Evolutionary conservation across 1,140 invertebrate genomes (phyloP).

Genomic region (Drosophila athabasca): DNA sequence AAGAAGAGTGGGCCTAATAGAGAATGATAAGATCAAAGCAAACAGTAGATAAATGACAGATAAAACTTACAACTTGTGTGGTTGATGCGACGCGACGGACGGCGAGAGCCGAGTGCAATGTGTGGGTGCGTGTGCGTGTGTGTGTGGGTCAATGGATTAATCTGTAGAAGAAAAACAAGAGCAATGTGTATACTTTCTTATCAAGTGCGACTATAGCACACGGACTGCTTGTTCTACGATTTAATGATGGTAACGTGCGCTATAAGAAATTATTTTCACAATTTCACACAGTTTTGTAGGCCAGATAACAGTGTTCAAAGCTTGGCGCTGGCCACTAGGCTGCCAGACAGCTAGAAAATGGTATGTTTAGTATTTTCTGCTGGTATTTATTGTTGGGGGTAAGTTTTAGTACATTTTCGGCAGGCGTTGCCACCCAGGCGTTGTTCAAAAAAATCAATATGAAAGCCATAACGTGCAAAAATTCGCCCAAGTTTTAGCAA

Average conservation of each 20-base stretch:
- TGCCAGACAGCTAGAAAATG: conserved; percentile 22
- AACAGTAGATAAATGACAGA: conserved; percentile 62
- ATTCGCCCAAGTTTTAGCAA: conserved; percentile 42
- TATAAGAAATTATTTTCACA: conserved; percentile 3
- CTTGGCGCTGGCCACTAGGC: not conserved
- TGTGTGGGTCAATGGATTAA: conserved; percentile 9
- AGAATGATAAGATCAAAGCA: conserved; percentile 58
- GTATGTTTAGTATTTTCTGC: no score
- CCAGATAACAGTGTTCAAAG: conserved; percentile 6
- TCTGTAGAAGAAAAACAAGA: conserved; percentile 1
- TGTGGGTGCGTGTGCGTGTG: conserved; percentile 8
- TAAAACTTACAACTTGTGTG: conserved; percentile 45
- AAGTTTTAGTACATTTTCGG: no score
- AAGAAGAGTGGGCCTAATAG: conserved; percentile 12
- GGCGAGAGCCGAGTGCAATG: conserved; percentile 60
- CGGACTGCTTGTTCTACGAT: conserved; percentile 27
- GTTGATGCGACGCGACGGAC: not conserved
- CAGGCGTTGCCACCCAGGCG: not conserved
- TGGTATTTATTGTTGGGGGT: no score
- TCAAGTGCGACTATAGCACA: conserved; percentile 44
- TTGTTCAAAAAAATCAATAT: conserved; percentile 58
- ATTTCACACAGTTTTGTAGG: no score
- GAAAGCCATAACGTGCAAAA: conserved; percentile 54
- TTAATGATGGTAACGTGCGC: conserved; percentile 66
- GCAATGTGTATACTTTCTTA: conserved; percentile 30